A percentile compares a stretch with the other conserved stretches of the same genome.
phyloP scores from a whole-genome alignment of 92 coral and sea anemone genomes.

The Nematostella vectensis region DNA sequence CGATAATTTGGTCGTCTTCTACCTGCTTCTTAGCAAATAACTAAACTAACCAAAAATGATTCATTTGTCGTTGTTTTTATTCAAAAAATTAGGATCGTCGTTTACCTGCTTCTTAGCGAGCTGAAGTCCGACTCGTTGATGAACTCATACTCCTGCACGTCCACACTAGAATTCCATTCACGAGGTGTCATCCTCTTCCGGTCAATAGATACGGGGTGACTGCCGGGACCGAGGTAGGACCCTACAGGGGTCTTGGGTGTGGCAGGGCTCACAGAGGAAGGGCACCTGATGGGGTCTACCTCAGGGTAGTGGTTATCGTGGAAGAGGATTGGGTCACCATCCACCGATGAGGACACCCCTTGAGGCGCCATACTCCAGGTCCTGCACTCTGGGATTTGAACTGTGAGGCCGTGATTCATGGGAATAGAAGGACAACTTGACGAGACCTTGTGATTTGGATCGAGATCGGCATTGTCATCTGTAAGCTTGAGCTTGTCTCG shows the following conservation, averaged over 20 bases:
- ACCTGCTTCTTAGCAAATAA: no score
- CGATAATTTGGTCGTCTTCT: no score
- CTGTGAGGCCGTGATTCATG: constrained; percentile 8
- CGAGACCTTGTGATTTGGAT: background rate
- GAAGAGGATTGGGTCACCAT: constrained; percentile 31
- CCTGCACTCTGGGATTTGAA: constrained; percentile 7
- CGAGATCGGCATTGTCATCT: no score
- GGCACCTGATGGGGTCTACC: constrained; percentile 7
- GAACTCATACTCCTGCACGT: constrained; percentile 65
- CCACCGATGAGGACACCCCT: constrained; percentile 6
- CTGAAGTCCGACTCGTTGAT: constrained; percentile 78
- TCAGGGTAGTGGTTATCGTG: constrained; percentile 31
- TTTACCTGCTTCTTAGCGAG: constrained; percentile 61
- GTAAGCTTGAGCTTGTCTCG: no score
- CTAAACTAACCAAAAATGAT: no score
- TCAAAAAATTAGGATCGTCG: no score
- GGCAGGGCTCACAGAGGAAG: constrained; percentile 43
- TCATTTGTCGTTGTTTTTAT: no score
- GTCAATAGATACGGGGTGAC: constrained; percentile 31
- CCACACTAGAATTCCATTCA: constrained; percentile 60
- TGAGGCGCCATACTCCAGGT: constrained; percentile 9
- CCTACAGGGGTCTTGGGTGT: constrained; percentile 26
- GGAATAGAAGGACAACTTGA: constrained; percentile 20
- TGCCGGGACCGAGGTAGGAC: constrained; percentile 47
- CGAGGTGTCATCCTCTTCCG: constrained; percentile 20